Base-by-base conservation (phyloP, 2,888 invertebrate species). In the Psylliodes chrysocephalus region DNA sequence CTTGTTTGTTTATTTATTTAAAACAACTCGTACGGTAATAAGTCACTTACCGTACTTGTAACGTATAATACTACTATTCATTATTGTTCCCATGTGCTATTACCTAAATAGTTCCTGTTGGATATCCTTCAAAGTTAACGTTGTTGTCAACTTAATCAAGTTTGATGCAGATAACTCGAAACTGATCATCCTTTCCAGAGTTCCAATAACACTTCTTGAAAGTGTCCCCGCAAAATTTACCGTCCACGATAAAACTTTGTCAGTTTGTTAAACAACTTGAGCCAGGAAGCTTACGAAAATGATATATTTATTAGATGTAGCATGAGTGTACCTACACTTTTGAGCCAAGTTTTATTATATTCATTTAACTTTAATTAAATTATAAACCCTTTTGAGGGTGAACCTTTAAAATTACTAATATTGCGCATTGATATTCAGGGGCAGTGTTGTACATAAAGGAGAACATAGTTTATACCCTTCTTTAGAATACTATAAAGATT, bases 301-400 rank as follows among this genome's bases (percentile, higher is more conserved):
- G 70, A 72, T 69, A 71, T 72, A 70, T 71, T 71, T 69, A 71
- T 69, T 66, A 60, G 60, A 55, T 64, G 64, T 66, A 65, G 60
- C 68, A 60, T 66, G 30, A 54, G 64, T 63, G 64, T 67, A 63
- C n/a, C n/a, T n/a, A n/a, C n/a, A n/a, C 60, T 70, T 62, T 66
- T 64, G 46, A 22, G 30, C 12, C 47, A 17, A 47, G 25, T 71
- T 63, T 63, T 66, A 62, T 22, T 63, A 62, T 52, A 64, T 66
- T 61, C 59, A 64, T 64, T 63, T 61, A 60, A 67, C 46, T 68
- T 68, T 63, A 66, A 68, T 68, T 68, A 68, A 68, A 63, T 65
- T 66, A 51, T 68, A 63, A 66, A 68, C 65, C 60, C 65, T 63
- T 61, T 59, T 47, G 51, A 35, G 35, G 60, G 12, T 14, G 19